Evolutionary conservation across 1,140 invertebrate genomes (phyloP).

Genomic region (Heliconius hewitsoni): DNA sequence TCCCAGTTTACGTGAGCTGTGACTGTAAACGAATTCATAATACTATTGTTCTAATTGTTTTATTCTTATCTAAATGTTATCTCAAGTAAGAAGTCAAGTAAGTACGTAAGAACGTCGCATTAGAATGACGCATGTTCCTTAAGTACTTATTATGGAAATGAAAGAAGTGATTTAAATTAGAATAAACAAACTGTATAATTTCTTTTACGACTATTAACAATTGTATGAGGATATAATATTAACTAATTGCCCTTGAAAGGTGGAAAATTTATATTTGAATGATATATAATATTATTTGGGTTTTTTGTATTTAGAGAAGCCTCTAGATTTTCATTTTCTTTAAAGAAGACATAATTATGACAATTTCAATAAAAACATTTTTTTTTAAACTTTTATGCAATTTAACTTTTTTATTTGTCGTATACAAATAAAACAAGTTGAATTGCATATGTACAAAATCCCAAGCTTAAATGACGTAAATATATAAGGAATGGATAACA

Average conservation of each 20-base stretch:
- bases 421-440: too few species aligned
- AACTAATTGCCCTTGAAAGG: not conserved
- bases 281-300: not conserved
- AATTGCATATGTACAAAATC: not conserved
- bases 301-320: too few species aligned
- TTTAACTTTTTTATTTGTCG: too few species aligned
- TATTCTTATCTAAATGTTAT: constrained; percentile 7
- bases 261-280: not conserved
- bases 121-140: constrained; percentile 13
- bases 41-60: constrained; percentile 7
- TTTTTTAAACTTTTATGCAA: too few species aligned
- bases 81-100: constrained; percentile 8
- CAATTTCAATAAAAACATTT: too few species aligned
- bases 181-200: constrained; percentile 10
- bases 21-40: constrained; percentile 3
- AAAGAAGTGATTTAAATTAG: constrained; percentile 18
- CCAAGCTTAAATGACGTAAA: too few species aligned
- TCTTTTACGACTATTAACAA: not conserved
- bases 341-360: too few species aligned
- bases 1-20: not conserved
- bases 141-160: constrained; percentile 18
- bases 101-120: constrained; percentile 13
- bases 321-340: too few species aligned
- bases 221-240: not conserved
- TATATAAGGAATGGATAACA: too few species aligned